Evolutionary conservation across 23 tunicate species (phyloP), one percentile per base, ranked within the genome.

Genomic region (Clavelina lepadiformis): DNA sequence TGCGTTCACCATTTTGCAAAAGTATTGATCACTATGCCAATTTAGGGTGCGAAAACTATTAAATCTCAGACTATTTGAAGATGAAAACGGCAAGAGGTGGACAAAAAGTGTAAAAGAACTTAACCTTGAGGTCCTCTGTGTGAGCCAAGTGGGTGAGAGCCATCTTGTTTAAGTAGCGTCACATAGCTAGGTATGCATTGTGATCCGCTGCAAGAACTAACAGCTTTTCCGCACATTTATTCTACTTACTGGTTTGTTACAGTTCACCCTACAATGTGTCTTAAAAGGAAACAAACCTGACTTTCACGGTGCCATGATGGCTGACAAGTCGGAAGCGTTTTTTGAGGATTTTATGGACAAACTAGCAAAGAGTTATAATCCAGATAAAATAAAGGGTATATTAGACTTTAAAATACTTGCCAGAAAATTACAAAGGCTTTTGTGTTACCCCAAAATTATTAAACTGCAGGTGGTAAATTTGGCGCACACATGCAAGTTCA

Each of bases 221-320:
- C n/a, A n/a, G n/a, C n/a, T n/a, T n/a, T n/a, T n/a, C n/a, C n/a
- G n/a, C n/a, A n/a, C n/a, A n/a, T n/a, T n/a, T n/a, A n/a, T n/a
- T n/a, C n/a, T n/a, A n/a, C n/a, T n/a, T n/a, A n/a, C n/a, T n/a
- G 13, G 11, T 68, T 21, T 55, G 24, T 76, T 51, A 27, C 33
- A 91, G 93, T 93, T 93, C 65, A 93, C 98, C 11, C 57, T 93
- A 3, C 94, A 83, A 55, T 49, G 71, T 27, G 53, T 93, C 23
- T 52, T 93, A 63, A 93, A 93, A 79, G 98, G 98, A 30, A 93
- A 93, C 75, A 93, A 93, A 69, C 88, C 89, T 2, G 98, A 93
- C 63, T 93, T 93, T 41, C 98, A 93, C 58, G 32, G 33, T 18
- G 98, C 98, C 4, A 93, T 93, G 98, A 38, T 49, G 36, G 83